Evolutionary conservation across 2,113 vertebrate genomes (phyloP).

Genomic region (Lanius ludovicianus): DNA sequence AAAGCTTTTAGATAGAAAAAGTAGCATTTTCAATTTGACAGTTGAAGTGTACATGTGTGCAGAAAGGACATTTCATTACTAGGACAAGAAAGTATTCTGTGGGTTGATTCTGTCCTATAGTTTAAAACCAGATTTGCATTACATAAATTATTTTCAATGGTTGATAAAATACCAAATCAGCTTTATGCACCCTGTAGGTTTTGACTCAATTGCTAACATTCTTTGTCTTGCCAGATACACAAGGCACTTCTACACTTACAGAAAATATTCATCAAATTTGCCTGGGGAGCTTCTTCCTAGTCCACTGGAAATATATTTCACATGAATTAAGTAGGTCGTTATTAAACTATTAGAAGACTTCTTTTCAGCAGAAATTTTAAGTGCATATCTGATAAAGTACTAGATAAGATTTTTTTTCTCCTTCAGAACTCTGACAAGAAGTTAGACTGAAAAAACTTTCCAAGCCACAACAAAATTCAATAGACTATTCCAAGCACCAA

Average conservation of each 20-base stretch:
- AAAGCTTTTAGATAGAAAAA: not conserved
- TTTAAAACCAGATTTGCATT: not conserved
- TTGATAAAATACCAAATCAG: not conserved
- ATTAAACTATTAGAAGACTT: not conserved
- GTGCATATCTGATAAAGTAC: not conserved
- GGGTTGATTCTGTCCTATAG: not conserved
- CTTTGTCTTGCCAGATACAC: not conserved
- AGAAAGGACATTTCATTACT: not conserved
- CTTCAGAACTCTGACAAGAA: not conserved
- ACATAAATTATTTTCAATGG: not conserved
- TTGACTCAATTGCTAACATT: not conserved
- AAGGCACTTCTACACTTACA: not conserved
- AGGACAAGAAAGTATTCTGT: not conserved
- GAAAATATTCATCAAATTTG: not conserved
- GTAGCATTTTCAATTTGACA: not conserved
- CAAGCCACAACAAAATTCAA: not conserved
- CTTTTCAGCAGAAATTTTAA: not conserved
- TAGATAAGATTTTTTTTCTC: not conserved
- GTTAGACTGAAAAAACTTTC: not conserved
- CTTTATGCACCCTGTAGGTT: not conserved
- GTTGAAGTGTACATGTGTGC: not conserved
- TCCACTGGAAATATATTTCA: not conserved
- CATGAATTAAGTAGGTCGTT: not conserved
- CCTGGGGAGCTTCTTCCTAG: not conserved
- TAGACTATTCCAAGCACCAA: not conserved